Percentiles rank a stretch among this genome's conserved stretches.
phyloP scores from a whole-genome alignment of 1,140 invertebrate genomes.

The Himalopsyche phryganea region DNA sequence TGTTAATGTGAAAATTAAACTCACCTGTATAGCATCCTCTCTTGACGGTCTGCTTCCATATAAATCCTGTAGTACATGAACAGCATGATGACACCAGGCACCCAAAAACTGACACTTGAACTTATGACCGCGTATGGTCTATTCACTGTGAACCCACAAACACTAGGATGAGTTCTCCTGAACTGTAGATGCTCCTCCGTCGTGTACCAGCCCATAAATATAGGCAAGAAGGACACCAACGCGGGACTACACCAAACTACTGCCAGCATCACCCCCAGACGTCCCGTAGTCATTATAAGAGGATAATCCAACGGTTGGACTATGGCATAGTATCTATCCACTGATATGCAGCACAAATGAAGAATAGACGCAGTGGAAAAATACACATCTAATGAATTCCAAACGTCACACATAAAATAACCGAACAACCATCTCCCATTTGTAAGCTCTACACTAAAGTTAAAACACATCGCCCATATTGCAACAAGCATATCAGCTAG shows the following conservation, averaged over 20 bases:
- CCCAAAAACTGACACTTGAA: conserved; percentile 92
- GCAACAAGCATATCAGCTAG: conserved; percentile 90
- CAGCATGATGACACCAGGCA: conserved; percentile 91
- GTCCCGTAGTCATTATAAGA: conserved; percentile 77
- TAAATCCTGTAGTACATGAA: conserved; percentile 93
- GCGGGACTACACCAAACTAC: conserved; percentile 91
- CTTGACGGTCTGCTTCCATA: conserved; percentile 85
- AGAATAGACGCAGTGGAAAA: conserved; percentile 91
- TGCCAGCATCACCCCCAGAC: conserved; percentile 72
- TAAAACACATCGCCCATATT: conserved; percentile 90
- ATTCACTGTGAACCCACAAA: conserved; percentile 87
- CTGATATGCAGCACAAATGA: conserved; percentile 87
- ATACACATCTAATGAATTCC: conserved; percentile 93
- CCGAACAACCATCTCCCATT: conserved; percentile 87
- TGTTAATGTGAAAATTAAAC: too few species aligned
- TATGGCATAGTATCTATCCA: conserved; percentile 85
- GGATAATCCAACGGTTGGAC: conserved; percentile 87
- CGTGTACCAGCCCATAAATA: conserved; percentile 92
- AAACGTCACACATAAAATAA: conserved; percentile 89
- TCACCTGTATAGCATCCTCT: conserved; percentile 84
- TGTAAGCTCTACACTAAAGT: conserved; percentile 80
- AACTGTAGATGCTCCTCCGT: conserved; percentile 74
- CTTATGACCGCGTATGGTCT: conserved; percentile 86
- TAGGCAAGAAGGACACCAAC: conserved; percentile 90
- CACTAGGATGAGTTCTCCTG: conserved; percentile 66